A percentile compares a stretch with the other conserved stretches of the same genome.
These are phyloP conservation scores for Battus philenor DNA, from an alignment of 1,140 invertebrate species.

Conservation along the genomic window DNA sequence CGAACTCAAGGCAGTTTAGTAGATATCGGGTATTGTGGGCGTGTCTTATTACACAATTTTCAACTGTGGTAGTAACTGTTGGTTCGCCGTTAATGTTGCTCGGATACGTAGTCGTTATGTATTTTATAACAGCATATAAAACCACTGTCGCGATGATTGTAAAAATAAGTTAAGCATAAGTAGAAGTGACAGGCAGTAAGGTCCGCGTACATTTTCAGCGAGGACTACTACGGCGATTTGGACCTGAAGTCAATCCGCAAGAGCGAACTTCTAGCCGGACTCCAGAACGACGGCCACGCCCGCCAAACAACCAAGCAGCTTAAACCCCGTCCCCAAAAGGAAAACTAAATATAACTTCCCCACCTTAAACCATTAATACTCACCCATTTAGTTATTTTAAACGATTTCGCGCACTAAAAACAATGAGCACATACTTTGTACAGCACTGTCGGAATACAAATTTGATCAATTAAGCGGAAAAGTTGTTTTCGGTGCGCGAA, in stretches of 20 bases:
- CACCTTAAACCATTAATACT: constrained; percentile 61
- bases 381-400: constrained; percentile 52
- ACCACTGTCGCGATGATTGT: constrained; percentile 34
- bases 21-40: constrained; percentile 44
- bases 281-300: constrained; percentile 79
- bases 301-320: constrained; percentile 73
- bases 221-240: constrained; percentile 97
- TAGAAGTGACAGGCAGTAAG: constrained; percentile 64
- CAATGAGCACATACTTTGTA: constrained; percentile 19
- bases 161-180: constrained; percentile 32
- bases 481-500: constrained; percentile 45
- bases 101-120: constrained; percentile 53
- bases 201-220: constrained; percentile 80
- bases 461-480: constrained; percentile 19
- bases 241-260: constrained; percentile 95
- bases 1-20: constrained; percentile 68
- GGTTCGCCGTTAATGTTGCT: constrained; percentile 57
- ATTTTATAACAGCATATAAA: constrained; percentile 26
- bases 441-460: constrained; percentile 17
- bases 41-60: constrained; percentile 67
- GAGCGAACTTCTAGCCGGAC: constrained; percentile 89
- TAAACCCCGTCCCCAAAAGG: constrained; percentile 74
- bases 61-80: constrained; percentile 39
- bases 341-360: constrained; percentile 55
- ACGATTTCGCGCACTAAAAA: constrained; percentile 44